A percentile compares a stretch with the other conserved stretches of the same genome.
Conservation (phyloP, 1,140 invertebrate genomes). For the Drosophila elegans region DNA sequence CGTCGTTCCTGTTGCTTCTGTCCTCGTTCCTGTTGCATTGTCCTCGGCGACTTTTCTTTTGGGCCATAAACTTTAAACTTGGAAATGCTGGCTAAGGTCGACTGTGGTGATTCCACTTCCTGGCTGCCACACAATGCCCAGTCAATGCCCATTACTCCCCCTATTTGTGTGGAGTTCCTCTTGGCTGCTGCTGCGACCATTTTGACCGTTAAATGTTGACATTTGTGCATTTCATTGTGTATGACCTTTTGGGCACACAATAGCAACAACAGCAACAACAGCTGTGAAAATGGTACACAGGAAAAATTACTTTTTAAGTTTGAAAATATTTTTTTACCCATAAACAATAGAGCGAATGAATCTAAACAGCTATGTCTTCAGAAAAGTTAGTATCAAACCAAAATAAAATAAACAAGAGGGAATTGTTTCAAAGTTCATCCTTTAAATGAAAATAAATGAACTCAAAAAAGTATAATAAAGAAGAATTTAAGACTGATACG, state of each 20-base stretch:
- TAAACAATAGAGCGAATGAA: no score
- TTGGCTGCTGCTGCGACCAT: conserved; percentile 53
- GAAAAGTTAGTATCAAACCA: no score
- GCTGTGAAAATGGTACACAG: conserved; percentile 13
- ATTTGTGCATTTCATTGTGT: conserved; percentile 82
- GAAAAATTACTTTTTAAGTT: neutral
- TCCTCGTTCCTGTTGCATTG: conserved; percentile 29
- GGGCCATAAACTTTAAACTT: conserved; percentile 77
- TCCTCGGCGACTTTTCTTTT: conserved; percentile 62
- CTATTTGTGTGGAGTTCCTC: conserved; percentile 15
- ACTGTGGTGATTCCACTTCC: conserved; percentile 59
- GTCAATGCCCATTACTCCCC: conserved; percentile 8
- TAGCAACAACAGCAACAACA: conserved; percentile 48
- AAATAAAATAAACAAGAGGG: no score
- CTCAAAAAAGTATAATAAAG: no score
- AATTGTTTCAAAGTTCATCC: no score
- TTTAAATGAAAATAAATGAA: no score
- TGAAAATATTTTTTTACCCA: neutral
- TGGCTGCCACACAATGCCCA: conserved; percentile 59
- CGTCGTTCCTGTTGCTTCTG: conserved; percentile 51
- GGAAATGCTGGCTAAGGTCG: conserved; percentile 47
- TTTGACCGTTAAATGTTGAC: conserved; percentile 82
- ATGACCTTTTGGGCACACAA: conserved; percentile 71
- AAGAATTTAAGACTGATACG: no score
- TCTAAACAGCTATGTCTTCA: no score